Percentiles rank a stretch among this genome's conserved stretches.
phyloP scores from a whole-genome alignment of 2,888 invertebrate species.

The Bhutanitis thaidina region DNA sequence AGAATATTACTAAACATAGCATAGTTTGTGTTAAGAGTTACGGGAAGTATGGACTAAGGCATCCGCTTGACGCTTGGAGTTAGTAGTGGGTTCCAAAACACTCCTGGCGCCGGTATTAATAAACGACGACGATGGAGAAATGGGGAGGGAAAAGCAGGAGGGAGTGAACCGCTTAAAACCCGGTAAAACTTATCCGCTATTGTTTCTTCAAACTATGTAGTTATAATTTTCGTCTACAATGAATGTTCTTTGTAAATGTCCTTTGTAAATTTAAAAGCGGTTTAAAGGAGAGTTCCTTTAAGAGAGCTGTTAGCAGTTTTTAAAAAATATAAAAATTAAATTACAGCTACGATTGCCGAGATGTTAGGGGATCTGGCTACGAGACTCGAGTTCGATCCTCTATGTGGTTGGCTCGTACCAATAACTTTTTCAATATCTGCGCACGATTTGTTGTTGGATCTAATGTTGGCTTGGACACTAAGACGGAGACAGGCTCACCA shows the following conservation, averaged over 20 bases:
- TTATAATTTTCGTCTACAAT: slow-evolving; percentile 31
- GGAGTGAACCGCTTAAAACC: slow-evolving; percentile 28
- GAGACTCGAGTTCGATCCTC: too few species aligned
- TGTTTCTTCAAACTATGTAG: slow-evolving; percentile 51
- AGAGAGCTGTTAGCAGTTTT: too few species aligned
- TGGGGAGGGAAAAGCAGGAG: slow-evolving; percentile 23
- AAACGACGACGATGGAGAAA: slow-evolving; percentile 25
- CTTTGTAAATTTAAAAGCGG: slow-evolving; percentile 48
- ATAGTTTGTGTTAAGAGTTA: slow-evolving; percentile 15
- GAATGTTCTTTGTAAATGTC: slow-evolving; percentile 50
- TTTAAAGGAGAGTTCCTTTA: slow-evolving; percentile 35
- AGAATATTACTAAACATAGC: slow-evolving; percentile 8
- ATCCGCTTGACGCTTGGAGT: slow-evolving; percentile 22
- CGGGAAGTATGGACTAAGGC: slow-evolving; percentile 2
- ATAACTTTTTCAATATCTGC: too few species aligned
- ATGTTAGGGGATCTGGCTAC: too few species aligned
- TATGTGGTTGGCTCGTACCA: too few species aligned
- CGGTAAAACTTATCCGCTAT: slow-evolving; percentile 51
- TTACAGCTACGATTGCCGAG: too few species aligned
- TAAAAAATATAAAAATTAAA: too few species aligned
- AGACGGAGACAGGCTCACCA: too few species aligned
- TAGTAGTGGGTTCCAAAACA: slow-evolving; percentile 20
- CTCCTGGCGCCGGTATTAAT: slow-evolving; percentile 34
- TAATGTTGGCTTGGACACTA: too few species aligned
- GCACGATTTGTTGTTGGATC: too few species aligned